These are phyloP conservation scores for Hylaeus volcanicus DNA, from an alignment of 1,140 invertebrate species.

Conservation along the genomic window DNA sequence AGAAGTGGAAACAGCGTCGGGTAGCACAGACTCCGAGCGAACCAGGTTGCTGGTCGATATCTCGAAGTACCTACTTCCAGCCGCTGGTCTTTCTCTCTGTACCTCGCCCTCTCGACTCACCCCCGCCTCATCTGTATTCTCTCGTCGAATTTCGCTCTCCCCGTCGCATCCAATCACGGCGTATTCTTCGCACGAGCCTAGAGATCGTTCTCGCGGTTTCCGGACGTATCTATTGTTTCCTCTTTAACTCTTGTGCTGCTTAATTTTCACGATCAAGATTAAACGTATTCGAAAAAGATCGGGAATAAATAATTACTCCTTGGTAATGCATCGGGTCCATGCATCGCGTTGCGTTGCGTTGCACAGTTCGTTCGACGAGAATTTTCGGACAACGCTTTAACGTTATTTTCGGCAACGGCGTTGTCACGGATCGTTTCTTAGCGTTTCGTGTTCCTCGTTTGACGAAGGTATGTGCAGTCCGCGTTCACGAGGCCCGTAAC, in stretches of 20 bases:
- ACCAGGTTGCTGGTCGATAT: conserved; percentile 75
- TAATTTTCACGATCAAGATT: too few species aligned
- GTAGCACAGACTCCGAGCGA: conserved; percentile 65
- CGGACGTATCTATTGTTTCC: too few species aligned
- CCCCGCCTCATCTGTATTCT: conserved; percentile 44
- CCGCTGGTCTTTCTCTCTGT: conserved; percentile 66
- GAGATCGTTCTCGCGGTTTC: not conserved
- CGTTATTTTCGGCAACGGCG: not conserved
- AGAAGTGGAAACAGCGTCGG: conserved; percentile 69
- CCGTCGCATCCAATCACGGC: conserved; percentile 30
- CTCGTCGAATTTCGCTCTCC: conserved; percentile 44
- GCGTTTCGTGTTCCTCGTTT: not conserved
- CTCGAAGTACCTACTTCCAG: conserved; percentile 76
- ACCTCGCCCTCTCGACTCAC: conserved; percentile 61
- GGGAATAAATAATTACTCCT: too few species aligned
- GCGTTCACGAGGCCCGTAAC: conserved; percentile 56
- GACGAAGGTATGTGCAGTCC: conserved; percentile 13
- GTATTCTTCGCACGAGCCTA: conserved; percentile 23
- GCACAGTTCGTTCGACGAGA: not conserved
- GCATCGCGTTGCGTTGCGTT: not conserved
- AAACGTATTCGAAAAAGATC: too few species aligned
- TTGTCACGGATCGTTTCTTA: not conserved
- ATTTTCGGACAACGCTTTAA: not conserved
- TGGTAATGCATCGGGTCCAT: not conserved
- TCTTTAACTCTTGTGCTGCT: too few species aligned